Conservation (phyloP, 2,113 vertebrate species). For the Terrapene triunguis region DNA sequence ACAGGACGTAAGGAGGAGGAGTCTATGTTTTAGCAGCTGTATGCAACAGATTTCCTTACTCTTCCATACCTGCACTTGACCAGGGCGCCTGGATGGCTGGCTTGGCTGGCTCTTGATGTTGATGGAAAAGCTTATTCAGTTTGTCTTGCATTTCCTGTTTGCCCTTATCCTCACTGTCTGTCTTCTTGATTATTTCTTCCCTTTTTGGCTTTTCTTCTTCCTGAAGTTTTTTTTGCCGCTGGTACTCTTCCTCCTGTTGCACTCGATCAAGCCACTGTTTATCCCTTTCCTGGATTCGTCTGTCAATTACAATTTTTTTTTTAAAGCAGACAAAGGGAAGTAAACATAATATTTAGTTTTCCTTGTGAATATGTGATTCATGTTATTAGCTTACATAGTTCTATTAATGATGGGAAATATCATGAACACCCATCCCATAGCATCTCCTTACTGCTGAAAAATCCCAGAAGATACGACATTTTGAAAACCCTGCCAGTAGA, state of each 20-base stretch:
- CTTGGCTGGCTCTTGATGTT: constrained; percentile 82
- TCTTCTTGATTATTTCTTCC: constrained; percentile 82
- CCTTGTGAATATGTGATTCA: neutral
- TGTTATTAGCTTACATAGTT: neutral
- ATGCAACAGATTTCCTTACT: neutral
- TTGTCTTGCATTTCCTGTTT: constrained; percentile 89
- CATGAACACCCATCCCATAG: neutral
- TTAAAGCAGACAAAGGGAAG: neutral
- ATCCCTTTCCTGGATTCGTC: constrained; percentile 82
- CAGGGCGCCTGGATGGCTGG: constrained; percentile 83
- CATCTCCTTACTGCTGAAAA: neutral
- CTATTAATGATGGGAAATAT: too few species aligned
- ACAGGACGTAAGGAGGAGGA: neutral
- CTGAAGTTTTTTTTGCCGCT: constrained; percentile 69
- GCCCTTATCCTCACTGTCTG: constrained; percentile 80
- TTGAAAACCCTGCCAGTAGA: neutral
- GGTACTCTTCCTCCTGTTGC: constrained; percentile 76
- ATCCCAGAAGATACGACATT: neutral
- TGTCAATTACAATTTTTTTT: constrained; percentile 45
- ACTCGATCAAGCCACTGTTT: constrained; percentile 78
- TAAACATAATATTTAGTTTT: neutral
- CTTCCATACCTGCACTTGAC: constrained; percentile 83
- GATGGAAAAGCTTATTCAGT: constrained; percentile 89
- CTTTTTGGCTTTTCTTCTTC: constrained; percentile 83
- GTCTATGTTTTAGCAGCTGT: neutral